These are phyloP conservation scores for Dermochelys coriacea DNA, from an alignment of 2,797 vertebrate species.

Conservation along the genomic window DNA sequence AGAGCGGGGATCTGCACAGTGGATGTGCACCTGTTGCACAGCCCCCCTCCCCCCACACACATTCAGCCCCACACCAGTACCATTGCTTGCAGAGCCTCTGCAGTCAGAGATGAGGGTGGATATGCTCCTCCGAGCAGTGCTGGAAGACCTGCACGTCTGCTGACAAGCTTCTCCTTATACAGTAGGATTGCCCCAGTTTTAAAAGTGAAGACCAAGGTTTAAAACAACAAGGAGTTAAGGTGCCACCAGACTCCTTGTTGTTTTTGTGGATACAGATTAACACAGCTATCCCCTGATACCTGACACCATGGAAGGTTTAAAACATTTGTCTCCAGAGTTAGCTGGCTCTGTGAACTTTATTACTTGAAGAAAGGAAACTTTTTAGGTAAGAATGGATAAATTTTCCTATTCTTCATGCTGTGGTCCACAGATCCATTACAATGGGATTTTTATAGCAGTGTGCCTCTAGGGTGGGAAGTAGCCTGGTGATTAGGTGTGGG, in stretches of 20 bases:
- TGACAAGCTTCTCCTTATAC: not conserved
- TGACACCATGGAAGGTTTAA: not conserved
- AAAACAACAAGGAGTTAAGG: too few relatives aligned
- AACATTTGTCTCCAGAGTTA: not conserved
- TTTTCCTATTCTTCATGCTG: not conserved
- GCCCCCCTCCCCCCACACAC: not conserved
- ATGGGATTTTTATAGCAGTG: constrained; percentile 32
- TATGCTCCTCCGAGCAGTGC: rapidly evolving
- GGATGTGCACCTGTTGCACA: not conserved
- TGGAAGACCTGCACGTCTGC: not conserved
- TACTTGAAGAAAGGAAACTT: not conserved
- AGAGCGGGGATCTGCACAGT: not conserved
- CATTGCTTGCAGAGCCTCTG: not conserved
- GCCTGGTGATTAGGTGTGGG: too few relatives aligned
- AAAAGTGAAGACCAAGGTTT: not conserved
- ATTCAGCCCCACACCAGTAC: not conserved
- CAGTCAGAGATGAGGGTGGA: not conserved
- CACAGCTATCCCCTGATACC: too few relatives aligned
- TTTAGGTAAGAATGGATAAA: not conserved
- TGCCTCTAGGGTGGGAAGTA: not conserved
- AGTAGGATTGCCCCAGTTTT: rapidly evolving
- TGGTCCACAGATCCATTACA: constrained; percentile 10
- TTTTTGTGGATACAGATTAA: too few relatives aligned
- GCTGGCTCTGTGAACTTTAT: not conserved
- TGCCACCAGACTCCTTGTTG: too few relatives aligned